phyloP scores from a whole-genome alignment of 1,140 invertebrate species.

The Nebria ingens region DNA sequence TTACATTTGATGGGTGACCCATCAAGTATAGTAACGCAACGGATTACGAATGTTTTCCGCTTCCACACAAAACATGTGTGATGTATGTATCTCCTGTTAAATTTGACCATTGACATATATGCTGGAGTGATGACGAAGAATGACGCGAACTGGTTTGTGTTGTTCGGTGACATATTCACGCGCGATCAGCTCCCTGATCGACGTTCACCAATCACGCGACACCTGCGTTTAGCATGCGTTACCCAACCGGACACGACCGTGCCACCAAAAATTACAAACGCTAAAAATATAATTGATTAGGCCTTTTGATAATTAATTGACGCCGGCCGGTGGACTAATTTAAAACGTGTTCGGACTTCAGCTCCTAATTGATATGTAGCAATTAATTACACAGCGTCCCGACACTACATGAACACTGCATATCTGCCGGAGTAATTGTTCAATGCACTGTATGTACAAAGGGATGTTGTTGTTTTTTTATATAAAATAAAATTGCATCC shows the following conservation, averaged over 20 bases:
- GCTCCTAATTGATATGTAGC: slow-evolving; percentile 28
- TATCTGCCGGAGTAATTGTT: too few relatives aligned
- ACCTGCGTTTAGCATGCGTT: slow-evolving; percentile 15
- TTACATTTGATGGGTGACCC: too few relatives aligned
- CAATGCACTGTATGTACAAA: too few relatives aligned
- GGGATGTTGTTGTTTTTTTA: too few relatives aligned
- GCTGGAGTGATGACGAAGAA: too few relatives aligned
- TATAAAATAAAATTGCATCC: too few relatives aligned
- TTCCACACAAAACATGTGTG: too few relatives aligned
- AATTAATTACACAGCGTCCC: slow-evolving; percentile 25
- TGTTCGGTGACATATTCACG: neutral
- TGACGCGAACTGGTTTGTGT: too few relatives aligned
- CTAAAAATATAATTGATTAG: slow-evolving; percentile 24
- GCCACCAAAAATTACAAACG: slow-evolving; percentile 18
- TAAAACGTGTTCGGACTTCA: slow-evolving; percentile 23
- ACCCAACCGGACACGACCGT: neutral
- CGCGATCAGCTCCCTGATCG: neutral
- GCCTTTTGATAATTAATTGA: slow-evolving; percentile 24
- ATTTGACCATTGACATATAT: too few relatives aligned
- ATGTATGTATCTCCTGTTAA: too few relatives aligned
- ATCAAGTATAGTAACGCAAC: too few relatives aligned
- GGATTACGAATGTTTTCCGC: too few relatives aligned
- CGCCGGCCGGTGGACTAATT: slow-evolving; percentile 21
- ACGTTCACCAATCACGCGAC: slow-evolving; percentile 14
- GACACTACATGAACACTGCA: neutral